Evolutionary conservation across 2,888 invertebrate genomes (phyloP).

Genomic region (Vannuccia rotundouncinata): DNA sequence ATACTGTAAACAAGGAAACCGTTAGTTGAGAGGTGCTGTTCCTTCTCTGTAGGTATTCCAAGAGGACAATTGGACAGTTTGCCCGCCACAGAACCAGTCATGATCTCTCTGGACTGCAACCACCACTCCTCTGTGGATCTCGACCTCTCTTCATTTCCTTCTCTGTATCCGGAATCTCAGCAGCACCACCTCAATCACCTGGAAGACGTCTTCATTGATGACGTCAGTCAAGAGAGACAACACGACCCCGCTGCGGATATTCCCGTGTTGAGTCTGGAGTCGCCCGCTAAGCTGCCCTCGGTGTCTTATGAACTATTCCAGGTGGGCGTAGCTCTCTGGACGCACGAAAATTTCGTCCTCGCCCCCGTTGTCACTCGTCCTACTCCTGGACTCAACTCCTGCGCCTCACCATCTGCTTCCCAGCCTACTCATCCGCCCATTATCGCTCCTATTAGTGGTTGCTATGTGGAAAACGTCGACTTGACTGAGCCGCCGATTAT

Average conservation of each 20-base stretch:
- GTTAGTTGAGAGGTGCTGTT: too few species aligned
- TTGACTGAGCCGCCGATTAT: not conserved
- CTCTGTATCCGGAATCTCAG: too few species aligned
- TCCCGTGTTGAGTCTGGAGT: not conserved
- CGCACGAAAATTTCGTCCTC: not conserved
- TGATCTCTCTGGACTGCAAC: too few species aligned
- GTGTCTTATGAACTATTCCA: not conserved
- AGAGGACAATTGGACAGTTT: too few species aligned
- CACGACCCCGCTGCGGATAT: too few species aligned
- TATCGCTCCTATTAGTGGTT: not conserved
- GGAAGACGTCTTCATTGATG: not conserved
- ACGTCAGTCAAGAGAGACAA: too few species aligned
- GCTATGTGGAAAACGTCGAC: not conserved
- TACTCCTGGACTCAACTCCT: not conserved
- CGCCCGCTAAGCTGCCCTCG: not conserved
- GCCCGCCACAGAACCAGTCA: too few species aligned
- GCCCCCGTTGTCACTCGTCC: not conserved
- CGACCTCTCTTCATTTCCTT: too few species aligned
- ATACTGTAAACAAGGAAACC: too few species aligned
- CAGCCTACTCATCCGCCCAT: not conserved
- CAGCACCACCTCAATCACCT: too few species aligned
- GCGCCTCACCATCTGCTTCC: not conserved
- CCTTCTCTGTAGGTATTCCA: too few species aligned
- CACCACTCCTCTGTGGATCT: too few species aligned
- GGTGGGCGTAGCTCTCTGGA: not conserved